Conservation (phyloP, 1,140 invertebrate species). For the Triops cancriformis region DNA sequence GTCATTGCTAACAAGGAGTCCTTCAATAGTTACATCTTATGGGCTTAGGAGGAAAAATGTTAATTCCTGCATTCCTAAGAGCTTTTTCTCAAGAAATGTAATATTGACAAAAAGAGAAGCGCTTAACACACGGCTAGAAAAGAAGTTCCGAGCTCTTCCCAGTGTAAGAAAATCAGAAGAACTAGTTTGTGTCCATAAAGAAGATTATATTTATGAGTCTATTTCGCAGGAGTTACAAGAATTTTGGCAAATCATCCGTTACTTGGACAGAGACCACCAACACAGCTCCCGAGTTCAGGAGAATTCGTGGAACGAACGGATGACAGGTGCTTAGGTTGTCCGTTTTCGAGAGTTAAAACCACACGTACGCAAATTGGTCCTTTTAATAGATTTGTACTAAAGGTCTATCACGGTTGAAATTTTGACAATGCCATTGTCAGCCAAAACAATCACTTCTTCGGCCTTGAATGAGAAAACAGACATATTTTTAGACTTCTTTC, state of each 20-base stretch:
- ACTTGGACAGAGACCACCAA: neutral
- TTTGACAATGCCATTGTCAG: too few species aligned
- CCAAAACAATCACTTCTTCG: too few species aligned
- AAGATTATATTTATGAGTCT: neutral
- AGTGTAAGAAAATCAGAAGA: neutral
- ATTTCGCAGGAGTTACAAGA: neutral
- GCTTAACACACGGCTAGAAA: too few species aligned
- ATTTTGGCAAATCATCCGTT: constrained; percentile 6
- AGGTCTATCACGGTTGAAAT: too few species aligned
- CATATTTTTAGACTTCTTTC: too few species aligned
- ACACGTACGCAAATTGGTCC: neutral
- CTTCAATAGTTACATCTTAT: neutral
- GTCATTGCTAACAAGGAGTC: neutral
- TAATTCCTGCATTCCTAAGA: neutral
- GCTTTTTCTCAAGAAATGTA: neutral
- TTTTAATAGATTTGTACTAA: neutral
- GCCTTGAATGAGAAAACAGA: too few species aligned
- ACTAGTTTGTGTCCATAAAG: neutral
- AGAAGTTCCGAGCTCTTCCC: too few species aligned
- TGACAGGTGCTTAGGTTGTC: neutral
- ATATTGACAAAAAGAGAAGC: neutral
- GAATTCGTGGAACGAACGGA: neutral
- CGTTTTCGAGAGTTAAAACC: neutral
- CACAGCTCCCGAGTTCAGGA: neutral
- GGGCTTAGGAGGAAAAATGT: neutral